phyloP scores from a whole-genome alignment of 2,888 invertebrate species.

The Dasypolia templi region DNA sequence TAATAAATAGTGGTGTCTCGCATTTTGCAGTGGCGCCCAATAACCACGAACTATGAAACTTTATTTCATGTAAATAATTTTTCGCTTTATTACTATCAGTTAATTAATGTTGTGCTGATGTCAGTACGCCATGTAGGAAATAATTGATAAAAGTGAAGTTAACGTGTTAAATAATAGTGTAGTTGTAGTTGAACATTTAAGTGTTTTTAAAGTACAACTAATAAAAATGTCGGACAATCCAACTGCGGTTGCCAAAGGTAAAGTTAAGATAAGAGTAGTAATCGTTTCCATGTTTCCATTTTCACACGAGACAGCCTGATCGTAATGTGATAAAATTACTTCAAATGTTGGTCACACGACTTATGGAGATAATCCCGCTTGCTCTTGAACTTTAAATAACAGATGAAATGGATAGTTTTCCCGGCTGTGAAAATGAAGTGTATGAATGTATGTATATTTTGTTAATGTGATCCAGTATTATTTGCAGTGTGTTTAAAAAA shows the following conservation, averaged over 20 bases:
- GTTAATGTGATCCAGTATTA: background rate
- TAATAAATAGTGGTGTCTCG: slow-evolving; percentile 18
- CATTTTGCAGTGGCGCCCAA: slow-evolving; percentile 36
- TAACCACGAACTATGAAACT: slow-evolving; percentile 38
- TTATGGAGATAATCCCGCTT: background rate
- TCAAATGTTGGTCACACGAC: slow-evolving; percentile 8
- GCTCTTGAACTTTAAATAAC: slow-evolving; percentile 7
- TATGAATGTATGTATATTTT: slow-evolving; percentile 1
- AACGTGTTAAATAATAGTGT: slow-evolving; percentile 61
- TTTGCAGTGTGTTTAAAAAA: background rate
- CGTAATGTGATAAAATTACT: slow-evolving; percentile 14
- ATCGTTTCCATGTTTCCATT: slow-evolving; percentile 32
- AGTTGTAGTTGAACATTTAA: slow-evolving; percentile 59
- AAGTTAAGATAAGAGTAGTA: slow-evolving; percentile 50
- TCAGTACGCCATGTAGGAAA: slow-evolving; percentile 39
- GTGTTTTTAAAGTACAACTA: slow-evolving; percentile 62
- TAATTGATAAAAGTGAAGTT: slow-evolving; percentile 56
- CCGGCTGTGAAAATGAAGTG: slow-evolving; percentile 37
- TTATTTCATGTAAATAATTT: slow-evolving; percentile 42
- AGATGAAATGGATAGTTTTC: slow-evolving; percentile 9
- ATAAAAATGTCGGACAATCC: slow-evolving; percentile 80
- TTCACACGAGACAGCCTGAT: slow-evolving; percentile 27
- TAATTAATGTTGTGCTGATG: slow-evolving; percentile 44
- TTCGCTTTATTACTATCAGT: slow-evolving; percentile 19
- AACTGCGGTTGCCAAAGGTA: slow-evolving; percentile 81